Conservation (phyloP, 2,888 invertebrate species). For the Zaprionus lineosus region DNA sequence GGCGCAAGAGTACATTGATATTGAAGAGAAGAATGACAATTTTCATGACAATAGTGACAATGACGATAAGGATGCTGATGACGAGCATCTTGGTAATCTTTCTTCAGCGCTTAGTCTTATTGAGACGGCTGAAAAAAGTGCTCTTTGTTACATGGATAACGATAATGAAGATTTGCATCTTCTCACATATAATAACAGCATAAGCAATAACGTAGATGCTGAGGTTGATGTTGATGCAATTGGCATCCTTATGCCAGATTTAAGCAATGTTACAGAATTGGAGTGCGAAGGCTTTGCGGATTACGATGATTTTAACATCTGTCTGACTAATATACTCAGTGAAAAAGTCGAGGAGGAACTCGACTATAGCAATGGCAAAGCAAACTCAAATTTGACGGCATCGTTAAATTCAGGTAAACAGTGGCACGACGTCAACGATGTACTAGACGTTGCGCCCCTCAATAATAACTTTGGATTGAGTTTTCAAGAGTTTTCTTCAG, state of each 20-base stretch:
- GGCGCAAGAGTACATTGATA: constrained; percentile 70
- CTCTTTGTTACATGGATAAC: constrained; percentile 39
- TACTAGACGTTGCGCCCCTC: constrained; percentile 72
- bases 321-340: constrained; percentile 76
- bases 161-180: constrained; percentile 53
- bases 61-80: constrained; percentile 14
- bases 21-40: constrained; percentile 26
- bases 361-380: constrained; percentile 18
- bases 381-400: constrained; percentile 2
- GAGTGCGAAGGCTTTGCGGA: constrained; percentile 78
- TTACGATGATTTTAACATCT: constrained; percentile 80
- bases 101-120: constrained; percentile 50
- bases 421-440: constrained; percentile 61
- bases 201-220: constrained; percentile 33
- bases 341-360: constrained; percentile 67
- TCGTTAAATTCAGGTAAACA: constrained; percentile 25
- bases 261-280: constrained; percentile 57
- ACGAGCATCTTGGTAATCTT: constrained; percentile 37
- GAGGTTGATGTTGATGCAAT: constrained; percentile 60
- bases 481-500: constrained; percentile 56
- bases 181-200: constrained; percentile 48
- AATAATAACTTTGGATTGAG: constrained; percentile 64
- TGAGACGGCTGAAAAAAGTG: constrained; percentile 27
- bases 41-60: constrained; percentile 31
- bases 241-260: constrained; percentile 71